phyloP scores from a whole-genome alignment of 2,113 vertebrate species.

The Phalacrocorax pelagicus region DNA sequence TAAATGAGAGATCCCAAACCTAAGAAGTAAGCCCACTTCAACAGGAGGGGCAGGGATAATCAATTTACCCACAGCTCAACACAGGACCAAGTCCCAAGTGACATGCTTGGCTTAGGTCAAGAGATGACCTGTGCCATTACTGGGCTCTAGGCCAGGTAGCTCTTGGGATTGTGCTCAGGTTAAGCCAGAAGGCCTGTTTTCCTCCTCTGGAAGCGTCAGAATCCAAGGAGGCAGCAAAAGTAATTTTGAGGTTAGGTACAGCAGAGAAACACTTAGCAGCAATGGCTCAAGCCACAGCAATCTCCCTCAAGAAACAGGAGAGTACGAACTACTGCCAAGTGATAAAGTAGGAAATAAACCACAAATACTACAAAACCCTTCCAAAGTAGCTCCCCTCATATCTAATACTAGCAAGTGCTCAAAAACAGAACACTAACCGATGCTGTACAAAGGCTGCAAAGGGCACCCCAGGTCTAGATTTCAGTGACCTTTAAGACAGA shows the following conservation, averaged over 20 bases:
- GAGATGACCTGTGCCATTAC: background rate
- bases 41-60: background rate
- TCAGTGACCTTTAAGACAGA: slow-evolving; percentile 36
- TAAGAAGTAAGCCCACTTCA: background rate
- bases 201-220: background rate
- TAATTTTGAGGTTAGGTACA: background rate
- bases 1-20: background rate
- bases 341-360: background rate
- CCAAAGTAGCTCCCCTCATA: background rate
- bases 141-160: background rate
- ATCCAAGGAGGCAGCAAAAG: background rate
- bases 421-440: slow-evolving; percentile 24
- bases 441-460: slow-evolving; percentile 20
- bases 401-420: background rate
- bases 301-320: background rate
- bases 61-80: background rate
- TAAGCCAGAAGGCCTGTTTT: background rate
- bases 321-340: background rate
- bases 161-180: background rate
- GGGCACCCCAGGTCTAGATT: slow-evolving; percentile 26
- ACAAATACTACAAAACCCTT: slow-evolving; percentile 7
- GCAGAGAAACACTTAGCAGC: background rate
- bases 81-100: background rate
- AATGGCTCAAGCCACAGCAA: background rate
- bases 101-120: background rate